A percentile compares a stretch with the other conserved stretches of the same genome.
Conservation (phyloP, 2,888 invertebrate species). For the Eupithecia pulchellata region DNA sequence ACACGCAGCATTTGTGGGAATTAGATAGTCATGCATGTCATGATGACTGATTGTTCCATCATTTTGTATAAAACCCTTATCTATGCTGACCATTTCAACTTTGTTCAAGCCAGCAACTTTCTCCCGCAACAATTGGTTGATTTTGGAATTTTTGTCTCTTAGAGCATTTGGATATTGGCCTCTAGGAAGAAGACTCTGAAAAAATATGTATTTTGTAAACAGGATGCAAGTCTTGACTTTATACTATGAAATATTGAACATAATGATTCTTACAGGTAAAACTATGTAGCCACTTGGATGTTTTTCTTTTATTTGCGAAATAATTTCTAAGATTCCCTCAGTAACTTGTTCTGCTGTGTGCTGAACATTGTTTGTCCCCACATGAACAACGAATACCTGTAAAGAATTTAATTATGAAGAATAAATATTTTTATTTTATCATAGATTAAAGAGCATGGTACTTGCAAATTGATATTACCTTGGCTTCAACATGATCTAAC, state of each 20-base stretch:
- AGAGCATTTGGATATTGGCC: conserved; percentile 94
- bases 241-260: neutral
- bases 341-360: conserved; percentile 92
- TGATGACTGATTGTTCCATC: conserved; percentile 94
- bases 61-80: conserved; percentile 91
- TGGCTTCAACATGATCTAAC: conserved; percentile 94
- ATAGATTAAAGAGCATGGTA: neutral
- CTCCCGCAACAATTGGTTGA: conserved; percentile 90
- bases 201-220: conserved; percentile 41
- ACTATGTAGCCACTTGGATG: conserved; percentile 93
- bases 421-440: too few relatives aligned
- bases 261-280: conserved; percentile 87
- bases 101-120: conserved; percentile 87
- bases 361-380: conserved; percentile 95
- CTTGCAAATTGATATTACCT: conserved; percentile 80
- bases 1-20: conserved; percentile 94
- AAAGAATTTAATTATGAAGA: too few relatives aligned
- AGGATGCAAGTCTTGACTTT: neutral
- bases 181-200: conserved; percentile 94
- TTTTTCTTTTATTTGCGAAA: conserved; percentile 89
- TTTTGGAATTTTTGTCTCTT: conserved; percentile 90
- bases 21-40: conserved; percentile 96
- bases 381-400: conserved; percentile 93
- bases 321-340: conserved; percentile 92
- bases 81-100: conserved; percentile 91